These are phyloP conservation scores for Dysmachus trigonus DNA, from an alignment of 2,888 invertebrate species.

Conservation along the genomic window DNA sequence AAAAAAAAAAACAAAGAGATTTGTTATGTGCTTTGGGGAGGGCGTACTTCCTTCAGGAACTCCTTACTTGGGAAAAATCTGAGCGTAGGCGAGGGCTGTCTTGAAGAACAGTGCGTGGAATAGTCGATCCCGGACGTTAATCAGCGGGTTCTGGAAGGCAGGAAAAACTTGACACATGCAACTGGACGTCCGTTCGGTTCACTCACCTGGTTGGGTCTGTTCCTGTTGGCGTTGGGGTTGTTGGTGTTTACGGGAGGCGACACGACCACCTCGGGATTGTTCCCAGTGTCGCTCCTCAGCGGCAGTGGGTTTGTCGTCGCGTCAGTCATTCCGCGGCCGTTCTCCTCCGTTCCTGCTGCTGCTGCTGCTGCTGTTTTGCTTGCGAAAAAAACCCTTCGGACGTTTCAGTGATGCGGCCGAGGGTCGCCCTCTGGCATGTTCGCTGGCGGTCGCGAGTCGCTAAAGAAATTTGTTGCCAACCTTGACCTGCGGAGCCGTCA, in stretches of 20 bases:
- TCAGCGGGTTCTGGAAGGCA: conserved; percentile 75
- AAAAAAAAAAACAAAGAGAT: conserved; percentile 44
- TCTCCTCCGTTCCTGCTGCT: too few species aligned
- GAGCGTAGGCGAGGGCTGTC: conserved; percentile 89
- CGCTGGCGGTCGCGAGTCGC: not conserved
- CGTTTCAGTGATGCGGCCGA: not conserved
- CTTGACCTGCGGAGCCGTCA: conserved; percentile 32
- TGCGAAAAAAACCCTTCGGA: not conserved
- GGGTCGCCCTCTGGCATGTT: conserved; percentile 4
- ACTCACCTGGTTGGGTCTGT: conserved; percentile 16
- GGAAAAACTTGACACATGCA: not conserved
- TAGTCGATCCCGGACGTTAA: conserved; percentile 88
- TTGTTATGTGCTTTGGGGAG: not conserved
- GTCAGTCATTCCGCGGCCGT: conserved; percentile 48
- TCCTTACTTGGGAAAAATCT: conserved; percentile 84
- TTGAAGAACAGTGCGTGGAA: conserved; percentile 96
- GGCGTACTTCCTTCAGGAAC: conserved; percentile 60
- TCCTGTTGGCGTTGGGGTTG: conserved; percentile 11
- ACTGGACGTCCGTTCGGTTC: not conserved
- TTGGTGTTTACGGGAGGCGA: conserved; percentile 40
- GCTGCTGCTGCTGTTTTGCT: not conserved
- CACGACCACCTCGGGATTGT: conserved; percentile 42
- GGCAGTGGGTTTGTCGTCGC: conserved; percentile 43
- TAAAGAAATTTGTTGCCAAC: conserved; percentile 14
- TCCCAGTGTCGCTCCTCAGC: conserved; percentile 36